Percentiles rank a stretch among this genome's conserved stretches.
Evolutionary conservation across 2,113 vertebrate species (phyloP).

Genomic region (Cervus canadensis): DNA sequence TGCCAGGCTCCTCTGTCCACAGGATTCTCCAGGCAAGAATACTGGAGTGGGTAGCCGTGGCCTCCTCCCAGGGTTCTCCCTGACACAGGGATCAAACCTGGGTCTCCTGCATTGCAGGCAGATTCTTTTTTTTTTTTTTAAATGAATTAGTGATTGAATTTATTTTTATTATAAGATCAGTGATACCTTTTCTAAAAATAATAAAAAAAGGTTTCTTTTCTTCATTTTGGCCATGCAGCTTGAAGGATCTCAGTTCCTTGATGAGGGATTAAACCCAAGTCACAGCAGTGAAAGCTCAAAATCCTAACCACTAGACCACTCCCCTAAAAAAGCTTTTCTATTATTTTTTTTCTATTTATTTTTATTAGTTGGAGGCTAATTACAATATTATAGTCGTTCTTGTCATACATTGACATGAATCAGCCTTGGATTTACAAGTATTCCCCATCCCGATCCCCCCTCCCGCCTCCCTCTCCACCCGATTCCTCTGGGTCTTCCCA

Average conservation of each 20-base stretch:
- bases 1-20: not conserved
- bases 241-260: not conserved
- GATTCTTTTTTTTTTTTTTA: not conserved
- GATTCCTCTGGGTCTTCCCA: no score
- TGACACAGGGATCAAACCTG: not conserved
- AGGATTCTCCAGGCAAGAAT: not conserved
- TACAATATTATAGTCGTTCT: no score
- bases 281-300: not conserved
- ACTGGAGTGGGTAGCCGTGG: not conserved
- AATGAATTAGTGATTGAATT: not conserved
- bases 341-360: not conserved
- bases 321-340: not conserved
- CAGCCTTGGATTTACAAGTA: no score
- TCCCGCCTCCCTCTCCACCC: no score
- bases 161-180: not conserved
- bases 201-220: not conserved
- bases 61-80: not conserved
- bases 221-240: not conserved
- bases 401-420: no score
- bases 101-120: not conserved
- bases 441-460: no score
- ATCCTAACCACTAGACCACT: not conserved
- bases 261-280: not conserved
- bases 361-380: no score
- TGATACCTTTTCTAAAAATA: not conserved